Conservation (phyloP, 1,140 invertebrate genomes). For the Anadara kagoshimensis region DNA sequence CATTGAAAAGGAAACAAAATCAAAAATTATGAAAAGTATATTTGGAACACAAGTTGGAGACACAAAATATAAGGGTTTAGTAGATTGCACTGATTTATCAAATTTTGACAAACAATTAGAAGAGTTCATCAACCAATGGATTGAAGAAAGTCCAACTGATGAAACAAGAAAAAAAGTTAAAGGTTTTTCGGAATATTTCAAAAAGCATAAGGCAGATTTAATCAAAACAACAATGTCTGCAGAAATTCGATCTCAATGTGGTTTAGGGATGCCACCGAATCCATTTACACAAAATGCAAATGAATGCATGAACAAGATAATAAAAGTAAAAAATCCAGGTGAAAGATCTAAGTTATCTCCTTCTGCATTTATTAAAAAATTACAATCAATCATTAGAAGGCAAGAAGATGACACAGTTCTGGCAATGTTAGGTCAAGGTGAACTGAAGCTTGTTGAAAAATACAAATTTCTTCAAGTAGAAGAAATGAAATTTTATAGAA, state of each 20-base stretch:
- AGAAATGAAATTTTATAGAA: neutral
- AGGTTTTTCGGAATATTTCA: constrained; percentile 22
- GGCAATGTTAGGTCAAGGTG: neutral
- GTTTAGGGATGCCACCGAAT: constrained; percentile 18
- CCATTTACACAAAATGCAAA: constrained; percentile 17
- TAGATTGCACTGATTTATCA: neutral
- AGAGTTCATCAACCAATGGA: too few species aligned
- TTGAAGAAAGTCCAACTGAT: neutral
- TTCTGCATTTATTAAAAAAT: neutral
- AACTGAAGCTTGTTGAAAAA: neutral
- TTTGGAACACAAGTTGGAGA: constrained; percentile 4
- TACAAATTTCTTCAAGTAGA: neutral
- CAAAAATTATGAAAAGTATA: constrained; percentile 8
- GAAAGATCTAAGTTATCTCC: neutral
- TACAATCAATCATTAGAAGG: too few species aligned
- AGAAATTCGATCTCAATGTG: constrained; percentile 9
- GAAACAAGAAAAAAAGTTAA: constrained; percentile 5
- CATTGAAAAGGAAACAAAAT: neutral
- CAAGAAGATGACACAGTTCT: neutral
- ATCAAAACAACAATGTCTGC: constrained; percentile 8
- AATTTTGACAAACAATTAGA: neutral
- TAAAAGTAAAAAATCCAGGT: constrained; percentile 2
- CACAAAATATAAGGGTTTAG: constrained; percentile 9
- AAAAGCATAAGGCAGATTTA: constrained; percentile 3
- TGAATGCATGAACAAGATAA: constrained; percentile 21